Base-by-base conservation (phyloP, 2,888 invertebrate species). In the Eristalis intricaria region DNA sequence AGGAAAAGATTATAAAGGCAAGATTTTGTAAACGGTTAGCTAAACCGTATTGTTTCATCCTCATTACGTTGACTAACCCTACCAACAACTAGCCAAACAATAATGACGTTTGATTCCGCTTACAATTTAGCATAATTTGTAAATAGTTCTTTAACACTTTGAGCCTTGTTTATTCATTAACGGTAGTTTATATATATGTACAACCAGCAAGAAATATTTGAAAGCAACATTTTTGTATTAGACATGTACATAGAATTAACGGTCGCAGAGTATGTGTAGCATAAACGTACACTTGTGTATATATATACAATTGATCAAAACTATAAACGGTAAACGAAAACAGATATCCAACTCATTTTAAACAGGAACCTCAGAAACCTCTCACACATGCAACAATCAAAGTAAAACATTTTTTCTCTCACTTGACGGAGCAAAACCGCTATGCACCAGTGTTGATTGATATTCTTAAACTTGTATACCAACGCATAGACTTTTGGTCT, bases 331-430 rank as follows among this genome's bases (percentile, higher is more conserved):
- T 26, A n/a, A 43, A 43, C n/a, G 32, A 22, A 32, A 5, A 76
- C 13, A 23, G 8, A 56, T 15, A 19, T 2, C 19, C 65, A 26
- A 56, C 35, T 19, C 19, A 78, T 81, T 83, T 75, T 60, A 43
- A 78, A 83, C 70, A 61, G 65, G 83, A 83, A 86, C 86, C 83
- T 86, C 43, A 65, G 43, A 86, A 83, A 70, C 70, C 75, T 78
- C 64, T 83, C 78, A 40, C 77, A 50, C 50, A 50, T 74, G 82
- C 85, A 86, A 86, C 85, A 86, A 86, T 86, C 85, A 86, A 66
- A 74, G 85, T 86, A 64, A n/a, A n/a, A 32, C 77, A 82, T 56
- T 65, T 82, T 78, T 32, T 32, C 1, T 32, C 69, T 23, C 81
- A 85, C 85, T 50, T 77, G 58, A n/a, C 64, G 60, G n/a, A 58